Percentiles rank a stretch among this genome's conserved stretches.
phyloP scores from a whole-genome alignment of 2,888 invertebrate species.

The Calliphora vomitoria region DNA sequence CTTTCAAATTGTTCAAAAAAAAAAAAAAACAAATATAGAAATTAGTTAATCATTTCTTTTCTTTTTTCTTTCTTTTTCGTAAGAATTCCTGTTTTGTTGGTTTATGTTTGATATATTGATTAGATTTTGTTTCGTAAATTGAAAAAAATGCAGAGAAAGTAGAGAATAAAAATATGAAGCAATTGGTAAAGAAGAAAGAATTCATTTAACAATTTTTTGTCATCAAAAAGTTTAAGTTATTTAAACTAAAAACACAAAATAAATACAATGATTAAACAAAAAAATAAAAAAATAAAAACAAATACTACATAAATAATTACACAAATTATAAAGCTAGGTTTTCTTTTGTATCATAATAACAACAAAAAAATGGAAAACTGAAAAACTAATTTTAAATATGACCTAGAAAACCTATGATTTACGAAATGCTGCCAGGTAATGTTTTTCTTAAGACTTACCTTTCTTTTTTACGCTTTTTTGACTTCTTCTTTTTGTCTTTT shows the following conservation, averaged over 20 bases:
- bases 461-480: constrained; percentile 90
- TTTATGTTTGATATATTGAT: constrained; percentile 60
- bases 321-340: constrained; percentile 57
- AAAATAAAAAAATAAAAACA: constrained; percentile 62
- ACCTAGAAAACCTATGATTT: constrained; percentile 70
- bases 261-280: constrained; percentile 45
- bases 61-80: constrained; percentile 83
- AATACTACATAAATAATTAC: constrained; percentile 51
- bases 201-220: constrained; percentile 77
- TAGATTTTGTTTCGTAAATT: constrained; percentile 63
- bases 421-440: constrained; percentile 70
- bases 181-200: constrained; percentile 80
- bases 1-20: constrained; percentile 34
- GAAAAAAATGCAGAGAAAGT: constrained; percentile 82
- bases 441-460: constrained; percentile 86
- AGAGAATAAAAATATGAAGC: constrained; percentile 83
- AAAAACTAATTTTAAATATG: constrained; percentile 56
- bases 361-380: constrained; percentile 47
- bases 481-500: constrained; percentile 91
- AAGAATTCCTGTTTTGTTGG: constrained; percentile 79
- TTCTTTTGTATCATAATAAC: constrained; percentile 45
- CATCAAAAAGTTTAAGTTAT: constrained; percentile 70
- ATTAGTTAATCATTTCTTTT: constrained; percentile 79
- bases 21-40: constrained; percentile 24
- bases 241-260: constrained; percentile 58